These are phyloP conservation scores for Hiodon tergisus DNA, from an alignment of 2,113 vertebrate genomes.

Conservation along the genomic window DNA sequence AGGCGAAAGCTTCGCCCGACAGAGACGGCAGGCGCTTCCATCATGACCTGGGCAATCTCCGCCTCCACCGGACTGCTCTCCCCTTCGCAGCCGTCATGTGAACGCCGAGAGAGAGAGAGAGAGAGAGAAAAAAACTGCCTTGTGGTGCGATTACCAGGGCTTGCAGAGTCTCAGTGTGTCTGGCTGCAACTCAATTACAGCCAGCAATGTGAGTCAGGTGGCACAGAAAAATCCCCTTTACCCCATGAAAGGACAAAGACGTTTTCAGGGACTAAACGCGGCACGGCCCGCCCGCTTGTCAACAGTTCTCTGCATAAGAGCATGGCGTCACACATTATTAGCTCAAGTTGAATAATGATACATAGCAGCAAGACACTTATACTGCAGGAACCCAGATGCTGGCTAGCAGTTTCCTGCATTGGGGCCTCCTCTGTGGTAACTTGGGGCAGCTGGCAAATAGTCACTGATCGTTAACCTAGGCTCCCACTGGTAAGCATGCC, in stretches of 20 bases:
- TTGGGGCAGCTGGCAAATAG: no score
- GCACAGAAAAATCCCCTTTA: slow-evolving; percentile 51
- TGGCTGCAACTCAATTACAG: slow-evolving; percentile 57
- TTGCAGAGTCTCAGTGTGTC: slow-evolving; percentile 40
- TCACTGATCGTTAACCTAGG: no score
- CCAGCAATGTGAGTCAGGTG: slow-evolving; percentile 58
- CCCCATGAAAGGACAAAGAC: slow-evolving; percentile 12
- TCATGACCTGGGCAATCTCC: slow-evolving; percentile 38
- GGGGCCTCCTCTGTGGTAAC: no score
- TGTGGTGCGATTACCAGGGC: slow-evolving; percentile 53
- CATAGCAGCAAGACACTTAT: no score
- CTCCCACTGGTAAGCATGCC: no score
- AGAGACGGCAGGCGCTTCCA: slow-evolving; percentile 26
- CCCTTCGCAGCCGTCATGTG: slow-evolving; percentile 50
- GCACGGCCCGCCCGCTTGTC: no score
- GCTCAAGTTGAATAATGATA: no score
- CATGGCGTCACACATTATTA: no score
- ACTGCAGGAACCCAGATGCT: no score
- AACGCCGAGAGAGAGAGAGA: slow-evolving; percentile 23
- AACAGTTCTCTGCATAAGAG: no score
- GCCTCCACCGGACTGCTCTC: slow-evolving; percentile 31
- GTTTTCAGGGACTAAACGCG: not conserved
- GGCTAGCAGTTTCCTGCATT: no score
- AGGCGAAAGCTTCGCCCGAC: slow-evolving; percentile 44
- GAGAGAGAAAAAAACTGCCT: slow-evolving; percentile 38